Base-by-base conservation (phyloP, 2,113 vertebrate genomes). In the Lampris incognitus region DNA sequence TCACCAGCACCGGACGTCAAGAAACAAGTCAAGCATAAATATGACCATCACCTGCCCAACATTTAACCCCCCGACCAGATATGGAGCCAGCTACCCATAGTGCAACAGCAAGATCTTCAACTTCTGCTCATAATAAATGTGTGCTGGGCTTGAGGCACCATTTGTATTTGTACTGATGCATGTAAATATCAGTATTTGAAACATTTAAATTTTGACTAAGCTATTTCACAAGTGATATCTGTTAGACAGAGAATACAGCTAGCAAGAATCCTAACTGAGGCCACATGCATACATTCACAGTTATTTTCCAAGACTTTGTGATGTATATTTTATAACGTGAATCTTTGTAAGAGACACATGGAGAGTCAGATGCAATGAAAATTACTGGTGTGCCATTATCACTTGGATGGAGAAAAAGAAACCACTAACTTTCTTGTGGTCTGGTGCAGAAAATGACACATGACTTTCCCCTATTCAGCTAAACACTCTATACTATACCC, bases 1-100 rank as follows among this genome's bases (percentile, higher is more conserved):
- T 95, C 94, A 24, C 94, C 94, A 9, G 94, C 94, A 5, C 92
- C 93, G 0, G 94, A 95, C 8, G 69, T 90, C 51, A 95, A 94
- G 92, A 95, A 93, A 66, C 93, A 92, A 51, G 88, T 92, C 77
- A 94, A 93, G 78, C 91, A 91, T 71, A 95, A 92, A 87, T 94
- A 92, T 5, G 85, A 91, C 85, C 89, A 91, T 64, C 94, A 94
- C 85, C 89, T 95, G 58, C 95, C 94, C 79, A 95, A 94, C 89
- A 95, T 95, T 63, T 94, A 87, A 88, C 39, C 24, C 24, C 24
- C 24, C 24, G 24, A 24, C 24, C 24, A 24, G 24, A 24, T 24
- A 24, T 24, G 24, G 24, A 24, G 24, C 24, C 24, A 24, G 24
- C 24, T 24, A 24, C 24, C 24, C 24, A 52, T 60, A 46, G 41